phyloP scores from a whole-genome alignment of 2,797 vertebrate genomes.

The Vipera latastei region DNA sequence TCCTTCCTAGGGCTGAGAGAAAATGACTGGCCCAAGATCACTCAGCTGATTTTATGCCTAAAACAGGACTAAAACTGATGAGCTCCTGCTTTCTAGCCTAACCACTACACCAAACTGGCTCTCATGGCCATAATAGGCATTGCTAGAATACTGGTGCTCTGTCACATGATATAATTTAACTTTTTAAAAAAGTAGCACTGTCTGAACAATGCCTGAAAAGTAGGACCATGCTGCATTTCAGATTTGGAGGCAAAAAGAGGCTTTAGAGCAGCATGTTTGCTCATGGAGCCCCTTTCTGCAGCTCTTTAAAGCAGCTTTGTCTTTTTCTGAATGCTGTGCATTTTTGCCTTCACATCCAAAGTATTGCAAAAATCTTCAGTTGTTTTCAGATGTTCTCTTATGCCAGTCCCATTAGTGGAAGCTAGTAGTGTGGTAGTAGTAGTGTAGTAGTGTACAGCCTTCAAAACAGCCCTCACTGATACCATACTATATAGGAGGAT shows the following conservation, averaged over 20 bases:
- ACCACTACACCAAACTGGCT: neutral
- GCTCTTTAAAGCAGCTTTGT: neutral
- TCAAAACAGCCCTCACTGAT: neutral
- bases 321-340: neutral
- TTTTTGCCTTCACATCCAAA: neutral
- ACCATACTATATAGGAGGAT: neutral
- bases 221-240: neutral
- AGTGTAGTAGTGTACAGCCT: neutral
- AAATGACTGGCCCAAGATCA: neutral
- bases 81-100: neutral
- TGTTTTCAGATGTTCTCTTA: neutral
- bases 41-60: neutral
- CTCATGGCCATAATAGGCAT: neutral
- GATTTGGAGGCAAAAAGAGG: neutral
- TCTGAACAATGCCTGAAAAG: neutral
- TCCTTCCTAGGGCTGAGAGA: neutral
- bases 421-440: neutral
- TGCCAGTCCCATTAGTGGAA: neutral
- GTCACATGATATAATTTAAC: neutral
- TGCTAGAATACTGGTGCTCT: neutral
- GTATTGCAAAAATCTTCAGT: neutral
- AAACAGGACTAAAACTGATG: neutral
- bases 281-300: neutral
- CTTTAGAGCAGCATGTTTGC: neutral
- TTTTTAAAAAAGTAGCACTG: neutral